Evolutionary conservation across 1,140 invertebrate genomes (phyloP).

Genomic region (Zaprionus kolodkinae): DNA sequence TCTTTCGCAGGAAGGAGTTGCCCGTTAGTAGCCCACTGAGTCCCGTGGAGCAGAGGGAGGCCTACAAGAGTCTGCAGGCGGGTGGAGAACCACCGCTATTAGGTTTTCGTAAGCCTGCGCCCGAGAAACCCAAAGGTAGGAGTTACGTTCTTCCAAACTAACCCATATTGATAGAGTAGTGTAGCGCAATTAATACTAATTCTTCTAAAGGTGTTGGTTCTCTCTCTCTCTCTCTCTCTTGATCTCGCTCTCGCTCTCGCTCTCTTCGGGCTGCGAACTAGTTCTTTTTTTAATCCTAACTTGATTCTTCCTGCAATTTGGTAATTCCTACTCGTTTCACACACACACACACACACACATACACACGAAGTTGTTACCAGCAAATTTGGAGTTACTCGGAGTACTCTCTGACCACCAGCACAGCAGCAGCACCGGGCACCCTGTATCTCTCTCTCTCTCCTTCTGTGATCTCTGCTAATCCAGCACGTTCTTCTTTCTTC

Average conservation of each 20-base stretch:
- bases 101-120: conserved; percentile 93
- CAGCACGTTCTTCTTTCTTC: conserved; percentile 20
- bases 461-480: background rate
- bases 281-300: conserved; percentile 21
- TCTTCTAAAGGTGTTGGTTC: conserved; percentile 65
- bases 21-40: conserved; percentile 88
- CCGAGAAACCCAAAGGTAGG: conserved; percentile 93
- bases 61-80: conserved; percentile 93
- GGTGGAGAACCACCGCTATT: conserved; percentile 96
- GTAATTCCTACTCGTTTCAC: conserved; percentile 10
- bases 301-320: conserved; percentile 25
- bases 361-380: conserved; percentile 54
- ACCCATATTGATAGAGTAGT: conserved; percentile 14
- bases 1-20: conserved; percentile 90
- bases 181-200: conserved; percentile 40
- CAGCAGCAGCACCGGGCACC: conserved; percentile 31
- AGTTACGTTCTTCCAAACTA: background rate
- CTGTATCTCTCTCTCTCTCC: conserved; percentile 26
- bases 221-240: conserved; percentile 27
- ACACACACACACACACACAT: conserved; percentile 18
- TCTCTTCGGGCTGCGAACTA: conserved; percentile 29
- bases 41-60: conserved; percentile 91
- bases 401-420: conserved; percentile 14
- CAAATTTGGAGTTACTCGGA: background rate
- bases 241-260: conserved; percentile 54